Evolutionary conservation across 2,888 invertebrate species (phyloP), one percentile per base, ranked within the genome.

Genomic region (Ptychoptera albimana): DNA sequence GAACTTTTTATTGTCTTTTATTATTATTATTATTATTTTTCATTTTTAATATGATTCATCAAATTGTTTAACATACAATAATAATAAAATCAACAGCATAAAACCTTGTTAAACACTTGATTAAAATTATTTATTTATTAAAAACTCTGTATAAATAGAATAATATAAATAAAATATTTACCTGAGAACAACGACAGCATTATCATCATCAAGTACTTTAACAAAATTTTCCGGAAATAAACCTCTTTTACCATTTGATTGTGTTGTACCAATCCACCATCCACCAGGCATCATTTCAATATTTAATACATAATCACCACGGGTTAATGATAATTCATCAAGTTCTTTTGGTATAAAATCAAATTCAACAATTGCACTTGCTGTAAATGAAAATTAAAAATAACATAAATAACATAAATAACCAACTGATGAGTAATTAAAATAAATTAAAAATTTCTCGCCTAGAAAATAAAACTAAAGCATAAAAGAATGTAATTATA

Each of bases 151-250:
- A 23, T 23, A 23, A 8, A 39, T 30, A 34, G 23, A 39, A 42
- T 39, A 14, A 11, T 30, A 31, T 40, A 13, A 23, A 43, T 5
- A 39, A 39, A 43, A 4, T 7, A 50, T 51, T 57, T 45, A 73
- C 73, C 72, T 71, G 48, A 60, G 50, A 32, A 57, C 63, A 49
- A 60, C 59, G 58, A 50, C 50, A 51, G 47, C 52, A 46, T 55
- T 63, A 52, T 54, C 54, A 43, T 56, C 51, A 46, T 68, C 65
- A 45, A 76, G 59, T 50, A 82, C 67, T 53, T 79, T 76, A 14
- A 92, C 92, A 70, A 89, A 92, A 66, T 89, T 92, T 62, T 92
- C 91, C 3, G 92, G 92, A 67, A 93, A 93, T 75, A 92, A 79
- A 55, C 92, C 92, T 49, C 75, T 75, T 56, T 79, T 77, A 47